Conservation (phyloP, 2,888 invertebrate species). For the Homarus gammarus region DNA sequence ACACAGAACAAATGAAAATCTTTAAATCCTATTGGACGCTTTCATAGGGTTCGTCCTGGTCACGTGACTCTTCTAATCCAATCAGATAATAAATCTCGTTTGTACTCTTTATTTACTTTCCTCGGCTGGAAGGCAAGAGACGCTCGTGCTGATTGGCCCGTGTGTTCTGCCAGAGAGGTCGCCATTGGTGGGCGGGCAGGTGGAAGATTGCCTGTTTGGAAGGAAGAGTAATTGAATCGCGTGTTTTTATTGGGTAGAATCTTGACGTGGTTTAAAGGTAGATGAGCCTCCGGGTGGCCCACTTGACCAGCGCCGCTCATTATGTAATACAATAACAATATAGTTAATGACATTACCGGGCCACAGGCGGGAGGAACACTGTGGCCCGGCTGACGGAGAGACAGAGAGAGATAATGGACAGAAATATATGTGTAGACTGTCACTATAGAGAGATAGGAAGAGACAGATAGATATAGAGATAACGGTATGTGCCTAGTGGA, state of each 20-base stretch:
- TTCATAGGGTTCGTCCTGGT: conserved; percentile 45
- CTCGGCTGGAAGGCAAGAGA: conserved; percentile 48
- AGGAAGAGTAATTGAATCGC: conserved; percentile 61
- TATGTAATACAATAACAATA: no score
- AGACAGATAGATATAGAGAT: no score
- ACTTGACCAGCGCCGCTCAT: conserved; percentile 57
- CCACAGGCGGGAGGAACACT: no score
- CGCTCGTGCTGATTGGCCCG: conserved; percentile 42
- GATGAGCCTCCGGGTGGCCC: conserved; percentile 59
- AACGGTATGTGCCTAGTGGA: no score
- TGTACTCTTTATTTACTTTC: conserved; percentile 73
- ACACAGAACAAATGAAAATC: conserved; percentile 70
- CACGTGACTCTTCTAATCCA: conserved; percentile 72
- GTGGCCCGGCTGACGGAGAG: no score
- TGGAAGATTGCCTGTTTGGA: conserved; percentile 73
- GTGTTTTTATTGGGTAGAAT: conserved; percentile 51
- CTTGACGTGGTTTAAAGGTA: conserved; percentile 67
- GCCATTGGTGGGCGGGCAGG: conserved; percentile 42
- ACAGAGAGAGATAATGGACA: no score
- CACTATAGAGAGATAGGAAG: no score
- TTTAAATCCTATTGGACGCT: conserved; percentile 52
- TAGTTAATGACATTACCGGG: no score
- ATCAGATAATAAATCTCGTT: conserved; percentile 72
- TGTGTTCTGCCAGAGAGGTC: conserved; percentile 35
- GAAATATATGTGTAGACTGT: no score